These are phyloP conservation scores for Phortica variegata DNA, from an alignment of 1,140 invertebrate genomes.

Conservation along the genomic window DNA sequence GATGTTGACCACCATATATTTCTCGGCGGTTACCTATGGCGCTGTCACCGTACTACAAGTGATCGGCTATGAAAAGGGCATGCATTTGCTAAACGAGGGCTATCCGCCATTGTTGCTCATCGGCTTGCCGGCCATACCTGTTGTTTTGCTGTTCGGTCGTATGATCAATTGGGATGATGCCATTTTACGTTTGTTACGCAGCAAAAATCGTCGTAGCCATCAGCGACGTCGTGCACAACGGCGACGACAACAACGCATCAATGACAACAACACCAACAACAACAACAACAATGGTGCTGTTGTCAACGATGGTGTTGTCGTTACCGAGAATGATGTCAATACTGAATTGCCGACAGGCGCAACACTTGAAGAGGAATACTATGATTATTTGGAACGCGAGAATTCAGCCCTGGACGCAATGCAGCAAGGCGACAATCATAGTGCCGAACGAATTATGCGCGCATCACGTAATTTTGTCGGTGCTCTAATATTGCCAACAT, in stretches of 20 bases:
- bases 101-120: slow-evolving; percentile 33
- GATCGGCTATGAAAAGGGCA: slow-evolving; percentile 16
- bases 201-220: no score
- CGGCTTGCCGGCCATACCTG: slow-evolving; percentile 27
- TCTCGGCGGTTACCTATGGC: slow-evolving; percentile 29
- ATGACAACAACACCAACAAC: slow-evolving; percentile 12
- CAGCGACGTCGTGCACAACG: slow-evolving; percentile 1
- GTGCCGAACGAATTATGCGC: slow-evolving; percentile 14
- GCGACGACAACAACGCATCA: slow-evolving; percentile 13
- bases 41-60: slow-evolving; percentile 26
- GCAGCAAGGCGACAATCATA: slow-evolving; percentile 3
- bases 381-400: slow-evolving; percentile 16
- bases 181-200: slow-evolving; percentile 18
- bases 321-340: slow-evolving; percentile 29
- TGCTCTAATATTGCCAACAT: slow-evolving; percentile 32
- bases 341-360: slow-evolving; percentile 27
- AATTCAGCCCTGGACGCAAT: slow-evolving; percentile 9
- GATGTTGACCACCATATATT: slow-evolving; percentile 28
- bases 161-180: slow-evolving; percentile 26
- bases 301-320: slow-evolving; percentile 31
- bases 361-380: slow-evolving; percentile 27
- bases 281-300: no score
- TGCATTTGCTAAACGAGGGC: slow-evolving; percentile 24
- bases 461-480: slow-evolving; percentile 20
- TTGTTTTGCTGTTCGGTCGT: slow-evolving; percentile 20